Evolutionary conservation across 2,888 invertebrate genomes (phyloP), one percentile per base, ranked within the genome.

Genomic region (Dryomyza anilis): DNA sequence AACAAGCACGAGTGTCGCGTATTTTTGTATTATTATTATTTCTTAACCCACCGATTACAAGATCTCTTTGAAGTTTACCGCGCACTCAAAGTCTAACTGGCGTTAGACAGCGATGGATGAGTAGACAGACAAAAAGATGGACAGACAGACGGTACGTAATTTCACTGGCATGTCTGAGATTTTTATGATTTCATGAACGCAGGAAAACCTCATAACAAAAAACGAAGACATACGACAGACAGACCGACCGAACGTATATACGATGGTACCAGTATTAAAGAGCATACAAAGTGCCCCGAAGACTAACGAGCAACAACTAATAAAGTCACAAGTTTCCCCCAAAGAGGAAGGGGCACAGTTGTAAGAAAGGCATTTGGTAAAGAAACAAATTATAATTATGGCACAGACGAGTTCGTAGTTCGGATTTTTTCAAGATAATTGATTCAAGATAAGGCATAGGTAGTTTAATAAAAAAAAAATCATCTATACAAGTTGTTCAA

Each of bases 51-150:
- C 27, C 36, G 25, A 25, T 60, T 60, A 55, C 53, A 48, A 56
- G 30, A 56, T 48, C 57, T 36, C 36, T 65, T 14, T 65, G 60
- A 65, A 65, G 65, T 65, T 65, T 56, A 57, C 64, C 64, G 64
- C 61, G 55, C 46, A 12, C 21, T 12, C 10, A n/a, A n/a, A n/a
- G n/a, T n/a, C n/a, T n/a, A n/a, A 50, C 43, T 53, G 65, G 56
- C 60, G 65, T 65, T 65, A 60, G 60, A 43, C 25, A 45, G 21
- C 36, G 36, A 50, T n/a, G 16, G 53, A 55, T 19, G 53, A 33
- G n/a, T n/a, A n/a, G 39, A 39, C 39, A n/a, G 39, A 39, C 39
- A 2, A n/a, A 12, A 10, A 19, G 48, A 48, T 48, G 14, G 48
- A 21, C 21, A 48, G 25, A 48, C 23, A 30, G 55, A 60, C 55